phyloP scores from a whole-genome alignment of 2,888 invertebrate genomes.

The Melinaea marsaeus region DNA sequence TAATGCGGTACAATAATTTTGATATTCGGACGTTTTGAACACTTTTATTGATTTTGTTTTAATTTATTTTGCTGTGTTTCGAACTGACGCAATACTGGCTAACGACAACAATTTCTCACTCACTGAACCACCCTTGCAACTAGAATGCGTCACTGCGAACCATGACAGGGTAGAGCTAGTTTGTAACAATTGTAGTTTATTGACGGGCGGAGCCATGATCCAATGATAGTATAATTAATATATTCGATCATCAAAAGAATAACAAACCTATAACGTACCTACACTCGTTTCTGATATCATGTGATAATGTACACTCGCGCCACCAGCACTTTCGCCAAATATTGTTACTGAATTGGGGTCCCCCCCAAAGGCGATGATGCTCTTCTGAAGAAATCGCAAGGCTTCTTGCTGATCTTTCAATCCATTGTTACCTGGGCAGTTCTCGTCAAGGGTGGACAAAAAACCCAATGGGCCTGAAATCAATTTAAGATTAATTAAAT shows the following conservation, averaged over 20 bases:
- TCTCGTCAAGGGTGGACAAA: slow-evolving; percentile 80
- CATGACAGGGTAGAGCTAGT: too few species aligned
- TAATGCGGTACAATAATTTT: too few species aligned
- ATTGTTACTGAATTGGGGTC: slow-evolving; percentile 80
- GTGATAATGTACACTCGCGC: slow-evolving; percentile 82
- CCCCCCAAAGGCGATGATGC: slow-evolving; percentile 80
- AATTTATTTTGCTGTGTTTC: too few species aligned
- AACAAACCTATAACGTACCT: slow-evolving; percentile 51
- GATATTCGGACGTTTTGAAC: too few species aligned
- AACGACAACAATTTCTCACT: too few species aligned
- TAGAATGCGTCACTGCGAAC: too few species aligned
- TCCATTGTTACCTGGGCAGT: slow-evolving; percentile 82
- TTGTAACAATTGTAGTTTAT: too few species aligned
- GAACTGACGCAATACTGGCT: too few species aligned
- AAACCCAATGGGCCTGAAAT: slow-evolving; percentile 79
- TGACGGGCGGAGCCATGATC: too few species aligned
- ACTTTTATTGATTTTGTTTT: too few species aligned
- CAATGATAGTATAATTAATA: neutral
- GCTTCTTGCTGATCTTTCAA: slow-evolving; percentile 82
- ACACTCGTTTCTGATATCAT: slow-evolving; percentile 80
- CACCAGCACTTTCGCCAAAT: slow-evolving; percentile 85
- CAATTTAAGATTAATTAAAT: neutral
- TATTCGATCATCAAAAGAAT: neutral
- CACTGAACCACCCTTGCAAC: too few species aligned
- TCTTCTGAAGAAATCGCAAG: slow-evolving; percentile 79